Conservation (phyloP, 2,113 vertebrate species). For the Hypanus sabinus region DNA sequence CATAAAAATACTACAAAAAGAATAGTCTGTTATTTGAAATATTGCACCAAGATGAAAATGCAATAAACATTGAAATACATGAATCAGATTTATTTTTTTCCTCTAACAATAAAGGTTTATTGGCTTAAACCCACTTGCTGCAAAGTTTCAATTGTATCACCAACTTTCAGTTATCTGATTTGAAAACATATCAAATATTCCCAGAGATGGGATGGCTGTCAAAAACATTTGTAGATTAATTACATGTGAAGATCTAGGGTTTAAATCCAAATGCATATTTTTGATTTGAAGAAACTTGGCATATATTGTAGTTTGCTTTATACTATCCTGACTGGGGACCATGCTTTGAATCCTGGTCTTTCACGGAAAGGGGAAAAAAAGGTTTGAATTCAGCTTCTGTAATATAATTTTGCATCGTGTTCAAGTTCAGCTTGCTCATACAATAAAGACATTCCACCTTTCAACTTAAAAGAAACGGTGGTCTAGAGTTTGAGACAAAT, state of each 20-base stretch:
- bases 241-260: not conserved
- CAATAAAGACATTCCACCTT: conserved; percentile 6
- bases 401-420: not conserved
- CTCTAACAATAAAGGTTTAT: conserved; percentile 1
- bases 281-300: not conserved
- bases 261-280: not conserved
- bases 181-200: conserved; percentile 28
- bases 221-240: conserved; percentile 24
- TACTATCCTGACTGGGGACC: conserved; percentile 65
- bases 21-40: conserved; percentile 23
- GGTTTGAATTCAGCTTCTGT: not conserved
- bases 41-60: conserved; percentile 26
- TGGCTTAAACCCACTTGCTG: conserved; percentile 27
- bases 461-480: not conserved
- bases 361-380: not conserved
- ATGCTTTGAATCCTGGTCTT: conserved; percentile 60
- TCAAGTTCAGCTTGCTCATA: not conserved
- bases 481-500: too few species aligned
- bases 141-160: not conserved
- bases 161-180: not conserved
- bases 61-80: conserved; percentile 33
- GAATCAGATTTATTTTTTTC: not conserved
- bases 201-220: not conserved
- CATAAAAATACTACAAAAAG: conserved; percentile 28
- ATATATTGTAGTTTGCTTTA: conserved; percentile 47